Evolutionary conservation across 1,140 invertebrate genomes (phyloP), one percentile per base, ranked within the genome.

Genomic region (Steinernema khuongi): DNA sequence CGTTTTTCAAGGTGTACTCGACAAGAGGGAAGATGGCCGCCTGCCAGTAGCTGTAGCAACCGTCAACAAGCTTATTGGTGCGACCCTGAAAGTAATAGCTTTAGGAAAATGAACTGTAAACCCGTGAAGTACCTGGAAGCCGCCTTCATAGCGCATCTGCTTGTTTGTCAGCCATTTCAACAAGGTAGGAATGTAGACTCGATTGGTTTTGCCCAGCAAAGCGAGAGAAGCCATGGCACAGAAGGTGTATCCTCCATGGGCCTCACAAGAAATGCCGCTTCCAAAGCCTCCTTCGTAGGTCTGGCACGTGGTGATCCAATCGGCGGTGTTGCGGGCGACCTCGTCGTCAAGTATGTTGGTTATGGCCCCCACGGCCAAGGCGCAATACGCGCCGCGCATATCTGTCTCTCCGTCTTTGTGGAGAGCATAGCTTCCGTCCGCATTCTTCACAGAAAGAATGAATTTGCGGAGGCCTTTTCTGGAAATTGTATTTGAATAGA

Each of bases 21-120:
- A 36, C 31, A 4, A 69, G 19, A 31, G 32, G n/a, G 85, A 97
- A 93, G 32, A 91, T 89, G 31, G 91, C 94, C 29, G 93, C 94
- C 88, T 96, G 93, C 96, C 96, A 99, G 88, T 97, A 99, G 1
- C 94, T 96, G 86, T 99, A 99, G 87, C 96, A 99, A 7, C 92
- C 92, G 89, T 99, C 96, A 0, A 99, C 95, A 70, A 98, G 87
- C 88, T 99, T 99, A 86, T 98, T 98, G 1, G 96, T 97, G 81
- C 96, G 88, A 14, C 87, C 88, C 77, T 88, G 69, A 22, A 31
- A 44, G 1, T 31, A 2, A 19, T 68, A 1, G 26, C 1, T 67
- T n/a, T 71, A 11, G 14, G 30, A 71, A 19, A 68, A 17, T 14
- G 41, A 71, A 70, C 19, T 2, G 19, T 41, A 17, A 73, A 31